Evolutionary conservation across 2,113 vertebrate genomes (phyloP).

Genomic region (Stigmatopora nigra): DNA sequence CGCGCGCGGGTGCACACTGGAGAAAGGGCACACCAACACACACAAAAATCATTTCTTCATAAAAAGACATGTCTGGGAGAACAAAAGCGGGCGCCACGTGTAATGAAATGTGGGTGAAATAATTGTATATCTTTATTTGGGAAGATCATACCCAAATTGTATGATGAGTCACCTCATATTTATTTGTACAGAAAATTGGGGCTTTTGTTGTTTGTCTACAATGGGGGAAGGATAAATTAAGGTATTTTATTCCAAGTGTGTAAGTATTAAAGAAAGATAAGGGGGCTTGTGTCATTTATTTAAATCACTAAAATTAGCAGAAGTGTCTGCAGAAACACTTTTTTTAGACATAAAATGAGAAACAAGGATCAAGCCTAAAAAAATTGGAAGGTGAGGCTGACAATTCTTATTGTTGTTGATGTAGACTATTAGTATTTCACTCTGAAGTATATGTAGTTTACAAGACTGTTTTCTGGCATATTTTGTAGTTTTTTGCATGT

Average conservation of each 20-base stretch:
- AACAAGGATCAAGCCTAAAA: no score
- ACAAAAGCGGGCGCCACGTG: neutral
- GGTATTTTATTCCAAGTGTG: neutral
- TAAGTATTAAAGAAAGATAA: neutral
- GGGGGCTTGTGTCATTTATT: no score
- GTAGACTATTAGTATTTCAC: no score
- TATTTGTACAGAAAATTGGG: neutral
- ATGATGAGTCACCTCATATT: constrained; percentile 1
- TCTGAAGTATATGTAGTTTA: no score
- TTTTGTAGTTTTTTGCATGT: no score
- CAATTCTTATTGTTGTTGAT: no score
- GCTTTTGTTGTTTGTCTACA: neutral
- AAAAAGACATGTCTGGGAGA: constrained; percentile 1
- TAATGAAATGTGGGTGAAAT: neutral
- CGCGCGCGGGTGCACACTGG: neutral
- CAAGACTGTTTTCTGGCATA: no score
- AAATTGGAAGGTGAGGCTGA: no score
- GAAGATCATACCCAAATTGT: neutral
- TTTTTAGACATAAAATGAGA: no score
- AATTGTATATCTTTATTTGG: constrained; percentile 1
- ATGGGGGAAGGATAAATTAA: neutral
- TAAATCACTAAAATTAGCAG: neutral
- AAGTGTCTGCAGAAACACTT: neutral
- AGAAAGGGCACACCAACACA: no score
- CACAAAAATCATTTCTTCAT: neutral